Conservation (phyloP, 2,797 vertebrate species). For the Lacerta bilineata region DNA sequence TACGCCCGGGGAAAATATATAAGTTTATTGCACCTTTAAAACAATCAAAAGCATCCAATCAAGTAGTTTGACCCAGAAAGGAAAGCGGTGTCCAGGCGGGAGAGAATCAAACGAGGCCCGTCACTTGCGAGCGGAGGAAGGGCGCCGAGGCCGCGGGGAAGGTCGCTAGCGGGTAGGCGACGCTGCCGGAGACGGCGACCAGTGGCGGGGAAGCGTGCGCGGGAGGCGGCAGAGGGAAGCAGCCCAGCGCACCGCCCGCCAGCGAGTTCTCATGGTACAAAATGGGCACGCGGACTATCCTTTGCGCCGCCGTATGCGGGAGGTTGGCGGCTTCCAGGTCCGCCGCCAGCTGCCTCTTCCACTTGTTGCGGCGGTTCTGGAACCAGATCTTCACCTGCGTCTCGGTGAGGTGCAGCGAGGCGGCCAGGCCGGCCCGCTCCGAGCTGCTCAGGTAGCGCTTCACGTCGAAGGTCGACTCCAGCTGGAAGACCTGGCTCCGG, state of each 20-base stretch:
- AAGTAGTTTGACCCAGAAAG: constrained; percentile 48
- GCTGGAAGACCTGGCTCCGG: constrained; percentile 92
- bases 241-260: constrained; percentile 78
- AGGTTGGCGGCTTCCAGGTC: constrained; percentile 90
- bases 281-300: constrained; percentile 92
- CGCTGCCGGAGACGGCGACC: constrained; percentile 82
- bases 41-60: constrained; percentile 54
- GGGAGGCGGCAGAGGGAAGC: constrained; percentile 79
- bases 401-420: constrained; percentile 93
- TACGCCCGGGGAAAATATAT: constrained; percentile 31
- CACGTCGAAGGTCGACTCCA: constrained; percentile 94
- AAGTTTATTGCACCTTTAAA: constrained; percentile 72
- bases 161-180: constrained; percentile 86
- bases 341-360: constrained; percentile 95
- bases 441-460: constrained; percentile 97
- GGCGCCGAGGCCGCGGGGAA: constrained; percentile 87
- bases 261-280: constrained; percentile 90
- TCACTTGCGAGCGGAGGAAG: constrained; percentile 91
- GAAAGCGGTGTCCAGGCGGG: constrained; percentile 33
- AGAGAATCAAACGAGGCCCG: constrained; percentile 86
- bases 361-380: constrained; percentile 97
- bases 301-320: constrained; percentile 83
- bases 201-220: constrained; percentile 79
- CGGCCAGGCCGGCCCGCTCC: constrained; percentile 92
- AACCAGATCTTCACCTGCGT: constrained; percentile 99